Base-by-base conservation (phyloP, 1,140 invertebrate genomes). In the Trichoplusia ni region DNA sequence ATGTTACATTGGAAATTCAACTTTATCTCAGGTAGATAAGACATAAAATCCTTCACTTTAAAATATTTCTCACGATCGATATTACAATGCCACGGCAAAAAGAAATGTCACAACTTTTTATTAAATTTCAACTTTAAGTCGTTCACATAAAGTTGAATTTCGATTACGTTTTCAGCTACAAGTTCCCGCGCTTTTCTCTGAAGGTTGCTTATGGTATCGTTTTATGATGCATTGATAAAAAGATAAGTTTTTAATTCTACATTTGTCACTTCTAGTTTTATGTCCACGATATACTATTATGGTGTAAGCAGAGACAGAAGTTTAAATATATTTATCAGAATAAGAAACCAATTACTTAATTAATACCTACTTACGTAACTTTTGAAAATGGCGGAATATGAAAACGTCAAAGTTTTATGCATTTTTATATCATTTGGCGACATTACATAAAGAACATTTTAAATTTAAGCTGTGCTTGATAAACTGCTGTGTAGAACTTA, bases 41-140 rank as follows among this genome's bases (percentile, higher is more conserved):
- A 37, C 31, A 11, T 51, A 53, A 4, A 37, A 9, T 61, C 23
- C 14, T 37, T 35, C 29, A 58, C 21, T 46, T 21, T 7, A 27
- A 29, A 58, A 47, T 42, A 58, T 64, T 71, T 71, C 69, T 64
- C 69, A 71, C 69, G 69, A 67, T 67, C 59, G 35, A 61, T 19
- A 71, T 71, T 63, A 63, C 60, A 38, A 33, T 25, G 37, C 58
- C 23, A 47, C 59, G 13, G 29, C 47, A 51, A 65, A 69, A 69
- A 62, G 33, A 46, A 58, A 49, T 51, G 13, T 33, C 9, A n/a
- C 9, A 13, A 7, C 33, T 33, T 58, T 47, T 49, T 58, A 8
- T 7, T 1, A 5, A 42, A 9, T 4, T 42, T 21, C 9, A n/a
- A 9, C 16, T 6, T 21, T 42, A n/a, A 7, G 0, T 0, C 38